A percentile compares a stretch with the other conserved stretches of the same genome.
Conservation (phyloP, 2,888 invertebrate genomes). For the Erynnis tages region DNA sequence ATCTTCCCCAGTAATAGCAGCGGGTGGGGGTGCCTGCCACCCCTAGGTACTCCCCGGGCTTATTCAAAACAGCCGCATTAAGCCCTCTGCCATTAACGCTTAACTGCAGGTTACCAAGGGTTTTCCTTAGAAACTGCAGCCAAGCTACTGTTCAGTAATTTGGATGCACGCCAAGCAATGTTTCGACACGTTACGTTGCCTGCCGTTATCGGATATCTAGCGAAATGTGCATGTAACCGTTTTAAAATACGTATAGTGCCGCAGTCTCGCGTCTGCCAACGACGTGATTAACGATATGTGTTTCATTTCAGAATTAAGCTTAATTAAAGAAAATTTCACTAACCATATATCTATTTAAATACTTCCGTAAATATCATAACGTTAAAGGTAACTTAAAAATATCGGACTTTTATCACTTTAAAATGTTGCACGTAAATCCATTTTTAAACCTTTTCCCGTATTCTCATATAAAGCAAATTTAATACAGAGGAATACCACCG, state of each 20-base stretch:
- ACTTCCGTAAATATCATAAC: too few relatives aligned
- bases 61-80: conserved; percentile 63
- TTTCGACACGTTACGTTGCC: conserved; percentile 43
- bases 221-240: conserved; percentile 39
- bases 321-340: conserved; percentile 2
- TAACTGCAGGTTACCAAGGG: conserved; percentile 59
- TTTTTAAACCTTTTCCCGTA: too few relatives aligned
- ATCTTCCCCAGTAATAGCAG: conserved; percentile 39
- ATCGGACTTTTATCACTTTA: too few relatives aligned
- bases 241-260: conserved; percentile 35
- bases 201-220: conserved; percentile 41
- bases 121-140: conserved; percentile 54
- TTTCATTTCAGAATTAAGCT: conserved; percentile 8
- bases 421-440: too few relatives aligned
- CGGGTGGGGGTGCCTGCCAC: conserved; percentile 29
- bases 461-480: too few relatives aligned
- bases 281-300: conserved; percentile 24
- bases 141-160: conserved; percentile 42
- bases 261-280: conserved; percentile 32
- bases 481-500: conserved; percentile 9
- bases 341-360: too few relatives aligned
- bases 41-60: conserved; percentile 46
- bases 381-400: too few relatives aligned
- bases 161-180: conserved; percentile 59
- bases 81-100: conserved; percentile 54